Base-by-base conservation (phyloP, 2,113 vertebrate genomes). In the Girardinichthys multiradiatus region DNA sequence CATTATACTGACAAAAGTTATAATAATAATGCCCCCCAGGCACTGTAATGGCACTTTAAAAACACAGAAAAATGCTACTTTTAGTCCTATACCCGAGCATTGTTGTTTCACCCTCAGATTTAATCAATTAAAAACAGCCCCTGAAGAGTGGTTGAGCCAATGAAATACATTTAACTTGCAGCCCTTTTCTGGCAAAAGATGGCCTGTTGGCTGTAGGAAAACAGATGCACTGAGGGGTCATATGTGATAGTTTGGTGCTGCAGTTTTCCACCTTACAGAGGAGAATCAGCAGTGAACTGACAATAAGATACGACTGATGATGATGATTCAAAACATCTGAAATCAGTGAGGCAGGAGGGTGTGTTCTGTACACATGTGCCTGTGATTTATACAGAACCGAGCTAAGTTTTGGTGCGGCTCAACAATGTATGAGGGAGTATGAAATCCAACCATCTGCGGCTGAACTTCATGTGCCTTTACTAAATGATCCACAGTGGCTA, bases 41-140 rank as follows among this genome's bases (percentile, higher is more conserved):
- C 75, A 82, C 68, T 57, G 58, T 79, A 90, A 90, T 92, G 93
- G 91, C 93, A 93, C 92, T 91, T 91, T 75, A 60, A 73, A 77
- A 58, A 72, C 15, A 64, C 63, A 72, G 39, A 76, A 68, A 69
- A 69, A 74, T 17, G 57, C 74, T 69, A 81, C 69, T 76, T 68
- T 71, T 69, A 29, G 28, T 54, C 24, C 66, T 24, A 54, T 11
- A 35, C 63, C 54, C n/a, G 21, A 58, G 42, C 51, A 74, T 39
- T 57, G 70, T 29, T 7, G 26, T 63, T 57, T 68, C 51, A 27
- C 26, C 10, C 27, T 39, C 31, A 69, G 21, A 72, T 83, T 70
- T 58, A 72, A 48, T 81, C 14, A 76, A 57, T 57, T 27, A 64
- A 31, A 80, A 73, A 72, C 67, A 87, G 66, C 75, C 37, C 68